phyloP scores from a whole-genome alignment of 2,113 vertebrate genomes.

The Pomatostomus ruficeps region DNA sequence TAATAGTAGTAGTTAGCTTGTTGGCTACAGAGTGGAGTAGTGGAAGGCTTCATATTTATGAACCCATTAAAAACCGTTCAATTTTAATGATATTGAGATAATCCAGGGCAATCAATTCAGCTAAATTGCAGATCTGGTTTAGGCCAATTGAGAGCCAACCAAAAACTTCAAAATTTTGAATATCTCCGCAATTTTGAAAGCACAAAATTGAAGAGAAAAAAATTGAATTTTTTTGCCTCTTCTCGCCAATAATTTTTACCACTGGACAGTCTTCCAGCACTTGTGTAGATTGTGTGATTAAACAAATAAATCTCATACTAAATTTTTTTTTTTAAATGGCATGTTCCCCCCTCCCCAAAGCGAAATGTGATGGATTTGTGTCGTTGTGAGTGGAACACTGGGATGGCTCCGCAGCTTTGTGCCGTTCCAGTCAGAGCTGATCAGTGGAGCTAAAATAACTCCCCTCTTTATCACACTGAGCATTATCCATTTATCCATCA shows the following conservation, averaged over 20 bases:
- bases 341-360: neutral
- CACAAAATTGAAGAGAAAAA: neutral
- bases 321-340: neutral
- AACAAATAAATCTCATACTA: neutral
- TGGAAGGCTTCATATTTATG: neutral
- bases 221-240: rapidly evolving
- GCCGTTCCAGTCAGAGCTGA: neutral
- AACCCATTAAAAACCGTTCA: neutral
- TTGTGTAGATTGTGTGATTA: neutral
- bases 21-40: neutral
- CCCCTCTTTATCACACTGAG: neutral
- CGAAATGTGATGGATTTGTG: neutral
- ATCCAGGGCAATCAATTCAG: neutral
- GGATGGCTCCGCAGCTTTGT: neutral
- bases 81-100: neutral
- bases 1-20: neutral
- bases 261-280: conserved; percentile 13
- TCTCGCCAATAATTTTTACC: neutral
- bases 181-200: neutral
- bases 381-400: neutral
- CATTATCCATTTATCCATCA: neutral
- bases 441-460: neutral
- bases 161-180: neutral
- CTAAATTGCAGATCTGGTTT: neutral
- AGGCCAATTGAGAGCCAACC: neutral